Percentiles rank a stretch among this genome's conserved stretches.
phyloP scores from a whole-genome alignment of 2,113 vertebrate genomes.

The Beaufortia kweichowensis region DNA sequence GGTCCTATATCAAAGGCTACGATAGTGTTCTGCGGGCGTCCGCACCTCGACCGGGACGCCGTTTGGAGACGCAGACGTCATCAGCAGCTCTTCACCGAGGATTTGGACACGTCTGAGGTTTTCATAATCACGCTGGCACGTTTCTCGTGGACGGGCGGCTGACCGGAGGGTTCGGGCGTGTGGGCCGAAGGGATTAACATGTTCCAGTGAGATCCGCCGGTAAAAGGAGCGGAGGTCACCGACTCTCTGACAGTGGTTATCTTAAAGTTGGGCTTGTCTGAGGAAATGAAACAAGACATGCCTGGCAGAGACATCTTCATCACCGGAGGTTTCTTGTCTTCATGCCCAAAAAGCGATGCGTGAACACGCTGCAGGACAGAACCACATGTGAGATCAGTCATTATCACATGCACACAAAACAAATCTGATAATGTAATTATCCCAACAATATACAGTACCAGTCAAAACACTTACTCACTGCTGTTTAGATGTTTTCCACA shows the following conservation, averaged over 20 bases:
- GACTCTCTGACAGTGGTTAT: constrained; percentile 86
- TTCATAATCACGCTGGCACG: constrained; percentile 98
- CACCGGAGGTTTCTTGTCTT: constrained; percentile 76
- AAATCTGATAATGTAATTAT: constrained; percentile 33
- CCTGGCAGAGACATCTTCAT: constrained; percentile 83
- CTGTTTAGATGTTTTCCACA: no score
- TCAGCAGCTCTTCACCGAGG: constrained; percentile 85
- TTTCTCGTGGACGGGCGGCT: constrained; percentile 78
- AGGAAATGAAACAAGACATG: constrained; percentile 88
- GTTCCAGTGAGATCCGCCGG: constrained; percentile 72
- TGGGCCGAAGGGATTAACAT: constrained; percentile 43
- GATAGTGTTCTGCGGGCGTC: constrained; percentile 10
- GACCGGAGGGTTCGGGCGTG: constrained; percentile 46
- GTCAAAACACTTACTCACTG: no score
- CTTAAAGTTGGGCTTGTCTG: constrained; percentile 85
- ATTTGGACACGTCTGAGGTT: constrained; percentile 89
- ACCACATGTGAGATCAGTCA: not conserved
- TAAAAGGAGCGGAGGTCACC: constrained; percentile 77
- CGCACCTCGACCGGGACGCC: constrained; percentile 18
- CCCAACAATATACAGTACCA: no score
- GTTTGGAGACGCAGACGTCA: constrained; percentile 30
- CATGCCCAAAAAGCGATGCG: constrained; percentile 65
- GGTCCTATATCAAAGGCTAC: not conserved
- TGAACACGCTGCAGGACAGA: constrained; percentile 70
- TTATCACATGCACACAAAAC: not conserved